Conservation (phyloP, 1,140 invertebrate genomes). For the Monomorium pharaonis region DNA sequence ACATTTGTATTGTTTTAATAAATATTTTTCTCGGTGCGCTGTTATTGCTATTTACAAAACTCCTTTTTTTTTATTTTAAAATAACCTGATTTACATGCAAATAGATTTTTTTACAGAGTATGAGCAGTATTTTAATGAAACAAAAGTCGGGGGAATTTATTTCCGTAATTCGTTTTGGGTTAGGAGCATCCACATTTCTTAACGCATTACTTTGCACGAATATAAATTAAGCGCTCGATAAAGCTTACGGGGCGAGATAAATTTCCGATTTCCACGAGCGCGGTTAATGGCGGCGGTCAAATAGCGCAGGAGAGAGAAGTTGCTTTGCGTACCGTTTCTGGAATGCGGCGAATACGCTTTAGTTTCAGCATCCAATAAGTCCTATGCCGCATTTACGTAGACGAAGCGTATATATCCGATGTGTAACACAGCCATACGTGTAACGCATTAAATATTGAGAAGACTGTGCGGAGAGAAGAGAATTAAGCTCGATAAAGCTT, state of each 20-base stretch:
- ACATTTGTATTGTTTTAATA: too few relatives aligned
- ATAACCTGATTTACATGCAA: not conserved
- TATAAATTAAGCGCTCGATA: conserved; percentile 51
- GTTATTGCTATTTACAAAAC: too few relatives aligned
- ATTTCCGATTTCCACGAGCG: conserved; percentile 25
- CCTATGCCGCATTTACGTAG: not conserved
- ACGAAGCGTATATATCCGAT: not conserved
- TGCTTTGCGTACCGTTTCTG: not conserved
- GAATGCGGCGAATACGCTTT: conserved; percentile 19
- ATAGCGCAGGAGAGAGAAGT: conserved; percentile 29
- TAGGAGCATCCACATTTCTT: conserved; percentile 13
- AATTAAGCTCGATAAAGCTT: not conserved
- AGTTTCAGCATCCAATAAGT: conserved; percentile 9
- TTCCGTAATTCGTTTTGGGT: not conserved
- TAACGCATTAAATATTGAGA: not conserved
- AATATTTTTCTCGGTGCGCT: too few relatives aligned
- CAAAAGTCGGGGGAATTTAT: conserved; percentile 9
- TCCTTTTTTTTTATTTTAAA: not conserved
- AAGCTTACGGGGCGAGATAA: conserved; percentile 33
- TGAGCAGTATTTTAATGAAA: not conserved
- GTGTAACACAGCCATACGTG: not conserved
- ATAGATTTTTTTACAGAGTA: not conserved
- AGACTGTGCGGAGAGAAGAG: too few relatives aligned
- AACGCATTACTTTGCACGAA: conserved; percentile 1
- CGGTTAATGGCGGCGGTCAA: conserved; percentile 20